Base-by-base conservation (phyloP, 2,888 invertebrate species). In the Protophormia terraenovae region DNA sequence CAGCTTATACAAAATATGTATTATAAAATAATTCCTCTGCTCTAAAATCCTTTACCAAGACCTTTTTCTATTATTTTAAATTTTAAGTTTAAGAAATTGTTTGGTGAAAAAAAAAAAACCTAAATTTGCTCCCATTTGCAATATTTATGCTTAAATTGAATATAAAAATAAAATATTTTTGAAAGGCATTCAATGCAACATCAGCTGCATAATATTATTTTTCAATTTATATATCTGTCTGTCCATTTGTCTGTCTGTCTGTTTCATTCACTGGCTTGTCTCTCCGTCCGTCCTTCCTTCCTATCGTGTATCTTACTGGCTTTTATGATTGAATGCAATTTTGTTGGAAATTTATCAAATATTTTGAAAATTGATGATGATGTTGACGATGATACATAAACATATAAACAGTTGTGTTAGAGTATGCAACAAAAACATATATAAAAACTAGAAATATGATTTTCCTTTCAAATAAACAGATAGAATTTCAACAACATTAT, bases 181-280 rank as follows among this genome's bases (percentile, higher is more conserved):
- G 41, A 32, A 22, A 19, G 35, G 10, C 66, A 53, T 76, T 41
- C n/a, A 38, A 22, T 60, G 58, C 60, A 72, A 41, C 75, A 75
- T 53, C 81, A 62, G 81, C 81, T 81, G 81, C 67, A 75, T 81
- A 81, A 81, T 81, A 82, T 82, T 82, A 82, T 82, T 82, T 82
- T 76, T 82, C 81, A 82, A 82, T 82, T 82, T 73, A 80, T 67
- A 14, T 67, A n/a, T 35, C 58, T 22, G 32, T 62, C 22, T 35
- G 62, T 47, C 55, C 19, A 16, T 53, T 45, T 41, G 27, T 53
- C 7, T 38, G 27, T 22, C 55, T 64, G 27, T 29, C 12, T 38
- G n/a, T 12, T 38, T 2, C 8, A 10, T 24, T 24, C 1, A n/a
- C n/a, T n/a, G n/a, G n/a, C n/a, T n/a, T n/a, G 53, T 27, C n/a